Percentiles rank a stretch among this genome's conserved stretches.
Evolutionary conservation across 1,140 invertebrate genomes (phyloP).

Genomic region (Amphibalanus amphitrite): DNA sequence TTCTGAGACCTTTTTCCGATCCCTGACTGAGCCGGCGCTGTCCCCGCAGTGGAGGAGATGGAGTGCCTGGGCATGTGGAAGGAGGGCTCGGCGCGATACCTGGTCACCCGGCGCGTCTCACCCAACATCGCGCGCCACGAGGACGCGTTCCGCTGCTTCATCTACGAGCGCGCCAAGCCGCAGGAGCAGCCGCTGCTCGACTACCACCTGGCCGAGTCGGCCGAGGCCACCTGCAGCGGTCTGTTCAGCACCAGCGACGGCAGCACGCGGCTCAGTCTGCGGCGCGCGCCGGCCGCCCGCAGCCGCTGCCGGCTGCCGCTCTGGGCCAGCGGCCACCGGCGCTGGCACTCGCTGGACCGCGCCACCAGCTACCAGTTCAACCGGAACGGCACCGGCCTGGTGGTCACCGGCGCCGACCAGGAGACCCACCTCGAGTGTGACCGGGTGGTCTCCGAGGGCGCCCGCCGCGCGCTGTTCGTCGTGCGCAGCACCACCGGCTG

Average conservation of each 20-base stretch:
- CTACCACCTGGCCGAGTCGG: constrained; percentile 23
- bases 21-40: neutral
- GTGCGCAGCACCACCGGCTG: neutral
- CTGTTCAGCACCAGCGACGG: constrained; percentile 23
- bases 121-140: constrained; percentile 37
- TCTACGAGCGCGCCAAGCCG: constrained; percentile 43
- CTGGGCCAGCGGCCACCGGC: constrained; percentile 54
- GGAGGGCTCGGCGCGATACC: constrained; percentile 65
- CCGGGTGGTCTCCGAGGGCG: neutral
- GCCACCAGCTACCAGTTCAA: constrained; percentile 52
- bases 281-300: constrained; percentile 11
- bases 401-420: neutral
- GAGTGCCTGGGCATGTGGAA: constrained; percentile 75
- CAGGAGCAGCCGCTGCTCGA: constrained; percentile 21
- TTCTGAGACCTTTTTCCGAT: too few relatives aligned
- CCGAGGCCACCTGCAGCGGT: constrained; percentile 25
- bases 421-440: neutral
- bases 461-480: neutral
- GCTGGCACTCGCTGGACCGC: constrained; percentile 60
- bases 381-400: constrained; percentile 48
- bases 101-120: constrained; percentile 32
- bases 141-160: constrained; percentile 79
- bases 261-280: constrained; percentile 15
- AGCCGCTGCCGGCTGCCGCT: constrained; percentile 45
- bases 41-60: constrained; percentile 54